Evolutionary conservation across 1,140 invertebrate species (phyloP).

Genomic region (Notospermus geniculatus): DNA sequence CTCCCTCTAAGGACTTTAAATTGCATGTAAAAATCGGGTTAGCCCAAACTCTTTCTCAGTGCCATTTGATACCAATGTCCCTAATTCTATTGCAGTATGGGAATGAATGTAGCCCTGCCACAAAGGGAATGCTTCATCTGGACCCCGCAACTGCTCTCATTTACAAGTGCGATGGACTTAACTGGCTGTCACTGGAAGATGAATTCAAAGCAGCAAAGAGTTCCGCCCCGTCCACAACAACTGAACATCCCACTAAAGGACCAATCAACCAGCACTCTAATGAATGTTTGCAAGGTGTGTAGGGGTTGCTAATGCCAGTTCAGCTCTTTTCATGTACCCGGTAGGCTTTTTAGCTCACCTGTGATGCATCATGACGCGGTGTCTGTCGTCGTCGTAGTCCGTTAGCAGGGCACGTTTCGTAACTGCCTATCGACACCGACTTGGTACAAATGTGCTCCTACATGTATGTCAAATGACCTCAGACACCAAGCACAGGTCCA

Average conservation of each 20-base stretch:
- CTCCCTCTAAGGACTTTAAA: no score
- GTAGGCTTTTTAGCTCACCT: background rate
- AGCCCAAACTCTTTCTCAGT: no score
- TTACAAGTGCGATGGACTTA: constrained; percentile 41
- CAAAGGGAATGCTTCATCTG: constrained; percentile 44
- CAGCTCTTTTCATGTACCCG: no score
- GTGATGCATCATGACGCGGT: constrained; percentile 4
- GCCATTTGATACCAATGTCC: no score
- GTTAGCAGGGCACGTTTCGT: no score
- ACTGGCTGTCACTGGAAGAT: constrained; percentile 27
- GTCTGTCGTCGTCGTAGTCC: no score
- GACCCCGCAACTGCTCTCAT: constrained; percentile 36
- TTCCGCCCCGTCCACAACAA: constrained; percentile 13
- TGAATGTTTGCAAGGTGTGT: constrained; percentile 31
- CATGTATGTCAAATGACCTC: no score
- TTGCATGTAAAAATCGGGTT: no score
- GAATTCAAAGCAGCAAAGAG: background rate
- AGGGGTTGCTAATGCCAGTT: no score
- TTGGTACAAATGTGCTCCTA: background rate
- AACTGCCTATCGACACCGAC: background rate
- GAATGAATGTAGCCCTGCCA: constrained; percentile 41
- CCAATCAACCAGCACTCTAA: constrained; percentile 31
- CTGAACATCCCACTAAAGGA: constrained; percentile 32
- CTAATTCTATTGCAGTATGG: constrained; percentile 33
- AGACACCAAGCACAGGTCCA: background rate